A percentile compares a stretch with the other conserved stretches of the same genome.
Conservation (phyloP, 2,888 invertebrate genomes). For the Macaria liturata region DNA sequence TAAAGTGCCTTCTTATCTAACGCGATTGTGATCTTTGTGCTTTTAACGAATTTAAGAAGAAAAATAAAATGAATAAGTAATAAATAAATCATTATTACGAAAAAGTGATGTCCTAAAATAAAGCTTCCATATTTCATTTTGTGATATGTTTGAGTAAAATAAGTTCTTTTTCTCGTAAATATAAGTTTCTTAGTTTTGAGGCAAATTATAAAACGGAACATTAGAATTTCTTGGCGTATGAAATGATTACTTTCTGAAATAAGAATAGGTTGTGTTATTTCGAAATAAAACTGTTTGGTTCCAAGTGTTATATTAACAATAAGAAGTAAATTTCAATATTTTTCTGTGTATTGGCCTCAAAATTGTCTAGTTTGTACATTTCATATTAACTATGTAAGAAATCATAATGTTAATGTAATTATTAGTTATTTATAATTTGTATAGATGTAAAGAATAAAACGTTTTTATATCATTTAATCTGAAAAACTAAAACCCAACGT, state of each 20-base stretch:
- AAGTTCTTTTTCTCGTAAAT: slow-evolving; percentile 18
- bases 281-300: too few relatives aligned
- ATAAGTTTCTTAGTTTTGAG: too few relatives aligned
- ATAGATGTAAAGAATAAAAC: slow-evolving; percentile 35
- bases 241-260: too few relatives aligned
- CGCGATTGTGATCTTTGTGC: slow-evolving; percentile 38
- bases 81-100: background rate
- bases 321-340: too few relatives aligned
- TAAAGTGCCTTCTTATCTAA: slow-evolving; percentile 38
- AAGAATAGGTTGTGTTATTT: too few relatives aligned
- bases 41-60: slow-evolving; percentile 40
- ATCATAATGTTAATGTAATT: slow-evolving; percentile 8
- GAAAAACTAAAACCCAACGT: slow-evolving; percentile 2
- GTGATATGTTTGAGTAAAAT: slow-evolving; percentile 49
- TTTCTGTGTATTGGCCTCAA: too few relatives aligned
- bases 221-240: too few relatives aligned
- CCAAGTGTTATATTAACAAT: too few relatives aligned
- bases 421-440: slow-evolving; percentile 33
- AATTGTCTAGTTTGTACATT: too few relatives aligned
- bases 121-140: slow-evolving; percentile 54
- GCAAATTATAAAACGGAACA: too few relatives aligned
- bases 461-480: slow-evolving; percentile 3
- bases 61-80: slow-evolving; percentile 9
- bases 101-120: slow-evolving; percentile 34
- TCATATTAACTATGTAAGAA: too few relatives aligned